Conservation (phyloP, 2,888 invertebrate genomes). For the Eilema griseolum region DNA sequence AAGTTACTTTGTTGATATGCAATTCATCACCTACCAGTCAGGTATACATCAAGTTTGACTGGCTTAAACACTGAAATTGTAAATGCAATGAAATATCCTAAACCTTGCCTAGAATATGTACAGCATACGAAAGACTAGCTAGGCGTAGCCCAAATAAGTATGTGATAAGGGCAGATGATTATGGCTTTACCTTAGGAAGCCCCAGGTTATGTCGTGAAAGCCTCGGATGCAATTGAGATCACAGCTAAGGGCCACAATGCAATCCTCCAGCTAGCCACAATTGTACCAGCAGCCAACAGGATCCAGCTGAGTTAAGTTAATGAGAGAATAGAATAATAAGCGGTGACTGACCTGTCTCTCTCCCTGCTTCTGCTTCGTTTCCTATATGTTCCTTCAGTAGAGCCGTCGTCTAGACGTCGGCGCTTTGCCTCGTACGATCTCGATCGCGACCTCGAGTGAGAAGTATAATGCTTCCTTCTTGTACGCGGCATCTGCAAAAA, state of each 20-base stretch:
- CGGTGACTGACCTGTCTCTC: slow-evolving; percentile 88
- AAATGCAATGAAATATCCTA: too few relatives aligned
- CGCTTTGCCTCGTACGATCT: slow-evolving; percentile 89
- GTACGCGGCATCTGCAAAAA: slow-evolving; percentile 93
- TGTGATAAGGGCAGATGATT: too few relatives aligned
- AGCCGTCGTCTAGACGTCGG: slow-evolving; percentile 89
- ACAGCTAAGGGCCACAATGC: too few relatives aligned
- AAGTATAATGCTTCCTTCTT: slow-evolving; percentile 92
- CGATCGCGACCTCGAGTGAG: slow-evolving; percentile 87
- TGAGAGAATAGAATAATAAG: neutral
- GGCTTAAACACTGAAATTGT: neutral
- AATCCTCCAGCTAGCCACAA: too few relatives aligned
- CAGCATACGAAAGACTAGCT: too few relatives aligned
- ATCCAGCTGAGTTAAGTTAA: neutral
- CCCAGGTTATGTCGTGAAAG: too few relatives aligned
- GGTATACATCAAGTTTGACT: neutral
- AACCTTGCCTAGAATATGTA: too few relatives aligned
- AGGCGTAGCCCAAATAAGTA: too few relatives aligned
- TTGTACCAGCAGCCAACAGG: neutral
- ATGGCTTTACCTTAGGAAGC: too few relatives aligned
- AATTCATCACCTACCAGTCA: neutral
- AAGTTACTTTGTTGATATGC: too few relatives aligned
- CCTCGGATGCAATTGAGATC: too few relatives aligned
- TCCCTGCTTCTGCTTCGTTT: slow-evolving; percentile 83
- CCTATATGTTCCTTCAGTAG: slow-evolving; percentile 78